These are phyloP conservation scores for Argynnis bischoffii DNA, from an alignment of 2,888 invertebrate genomes.

Conservation along the genomic window DNA sequence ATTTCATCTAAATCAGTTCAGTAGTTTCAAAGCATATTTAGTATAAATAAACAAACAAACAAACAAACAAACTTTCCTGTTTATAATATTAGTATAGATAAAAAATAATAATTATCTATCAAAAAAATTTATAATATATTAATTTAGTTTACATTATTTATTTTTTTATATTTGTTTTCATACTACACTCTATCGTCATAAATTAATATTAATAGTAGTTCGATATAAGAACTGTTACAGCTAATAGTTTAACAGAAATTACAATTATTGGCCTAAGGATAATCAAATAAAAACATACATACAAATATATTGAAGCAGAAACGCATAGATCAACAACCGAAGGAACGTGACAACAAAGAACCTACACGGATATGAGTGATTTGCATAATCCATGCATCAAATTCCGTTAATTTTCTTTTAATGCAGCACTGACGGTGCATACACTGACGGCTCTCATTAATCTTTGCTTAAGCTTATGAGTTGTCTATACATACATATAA, in stretches of 20 bases:
- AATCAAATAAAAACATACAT: not conserved
- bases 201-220: too few species aligned
- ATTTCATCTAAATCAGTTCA: too few species aligned
- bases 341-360: slow-evolving; percentile 72
- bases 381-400: slow-evolving; percentile 80
- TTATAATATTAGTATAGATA: too few species aligned
- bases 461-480: slow-evolving; percentile 34
- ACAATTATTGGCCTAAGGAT: not conserved
- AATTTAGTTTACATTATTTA: too few species aligned
- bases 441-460: slow-evolving; percentile 36
- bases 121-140: too few species aligned
- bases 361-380: slow-evolving; percentile 68
- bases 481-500: slow-evolving; percentile 39
- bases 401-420: slow-evolving; percentile 79
- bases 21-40: too few species aligned
- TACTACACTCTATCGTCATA: too few species aligned
- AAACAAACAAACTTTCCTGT: too few species aligned
- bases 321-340: slow-evolving; percentile 20
- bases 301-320: slow-evolving; percentile 8
- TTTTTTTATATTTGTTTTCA: too few species aligned
- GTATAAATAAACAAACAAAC: too few species aligned
- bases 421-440: slow-evolving; percentile 61
- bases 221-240: too few species aligned
- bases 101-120: too few species aligned
- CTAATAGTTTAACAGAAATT: not conserved